Evolutionary conservation across 2,888 invertebrate genomes (phyloP), one percentile per base, ranked within the genome.

Genomic region (Xestobium rufovillosum): DNA sequence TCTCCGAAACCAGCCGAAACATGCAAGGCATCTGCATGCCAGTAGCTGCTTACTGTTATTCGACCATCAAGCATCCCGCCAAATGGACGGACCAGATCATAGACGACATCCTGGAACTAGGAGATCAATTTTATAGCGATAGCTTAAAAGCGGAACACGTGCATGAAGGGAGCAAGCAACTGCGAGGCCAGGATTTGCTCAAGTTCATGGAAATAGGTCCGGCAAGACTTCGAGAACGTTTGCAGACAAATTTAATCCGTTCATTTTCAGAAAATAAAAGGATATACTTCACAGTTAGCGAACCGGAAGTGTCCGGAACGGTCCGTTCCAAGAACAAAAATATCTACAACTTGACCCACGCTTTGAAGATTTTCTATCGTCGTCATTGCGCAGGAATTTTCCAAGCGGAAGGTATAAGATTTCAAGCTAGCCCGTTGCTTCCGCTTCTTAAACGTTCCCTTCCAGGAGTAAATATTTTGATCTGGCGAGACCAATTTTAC

Each of bases 71-170:
- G 48, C 74, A 74, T 44, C 74, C 75, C 0, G 71, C 70, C 37
- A 69, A 69, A 35, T 81, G 81, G 81, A 71, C 69, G 0, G 67
- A 72, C 52, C 72, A 71, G 41, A 69, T 73, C 10, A 55, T 81
- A 1, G 80, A 80, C 48, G 70, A 72, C 42, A 63, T 76, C 13
- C 46, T 76, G 3, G 70, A 72, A 14, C 64, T 69, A 27, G 76
- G 75, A 1, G 72, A 73, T 50, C 58, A 61, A 32, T 68, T 75
- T 61, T 74, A 57, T 30, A 10, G 50, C 12, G 53, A 59, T 14
- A 62, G 62, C 34, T 44, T 59, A 3, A 49, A 49, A 2, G 46
- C 44, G n/a, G 39, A 57, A 4, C 61, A 63, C 37, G 49, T 57
- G 14, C 63, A 64, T 29, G 47, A 51, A 10, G 41, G 47, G 2